Percentiles rank a stretch among this genome's conserved stretches.
phyloP scores from a whole-genome alignment of 2,888 invertebrate genomes.

The Leucoma salicis region DNA sequence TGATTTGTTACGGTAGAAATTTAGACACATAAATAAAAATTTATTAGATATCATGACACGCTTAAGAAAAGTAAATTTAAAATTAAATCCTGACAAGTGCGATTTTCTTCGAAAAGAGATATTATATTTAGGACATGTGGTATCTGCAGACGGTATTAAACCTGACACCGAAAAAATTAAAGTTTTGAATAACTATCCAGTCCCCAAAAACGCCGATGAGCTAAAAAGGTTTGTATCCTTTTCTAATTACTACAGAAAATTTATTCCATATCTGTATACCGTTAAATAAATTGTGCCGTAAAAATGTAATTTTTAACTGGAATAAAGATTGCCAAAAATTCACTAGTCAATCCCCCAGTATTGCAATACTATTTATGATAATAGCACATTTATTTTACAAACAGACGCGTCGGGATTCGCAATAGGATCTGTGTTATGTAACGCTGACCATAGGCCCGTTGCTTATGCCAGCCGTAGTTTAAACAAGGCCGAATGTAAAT shows the following conservation, averaged over 20 bases:
- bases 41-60: neutral
- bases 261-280: neutral
- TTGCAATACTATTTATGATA: too few species aligned
- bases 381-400: neutral
- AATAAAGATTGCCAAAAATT: too few species aligned
- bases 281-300: neutral
- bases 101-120: constrained; percentile 8
- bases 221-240: constrained; percentile 1
- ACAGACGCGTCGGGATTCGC: neutral
- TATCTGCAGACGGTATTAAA: constrained; percentile 1
- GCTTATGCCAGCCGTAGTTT: constrained; percentile 8
- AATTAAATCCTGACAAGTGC: constrained; percentile 6
- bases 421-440: neutral
- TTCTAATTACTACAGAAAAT: neutral
- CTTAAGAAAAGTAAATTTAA: neutral
- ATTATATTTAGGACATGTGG: constrained; percentile 3
- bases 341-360: too few species aligned
- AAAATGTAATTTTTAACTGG: neutral
- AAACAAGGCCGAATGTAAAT: constrained; percentile 12
- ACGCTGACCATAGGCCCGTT: neutral
- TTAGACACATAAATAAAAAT: neutral
- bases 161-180: constrained; percentile 2
- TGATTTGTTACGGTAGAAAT: too few species aligned
- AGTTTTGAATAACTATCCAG: neutral
- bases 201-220: constrained; percentile 1